These are phyloP conservation scores for Thera britannica DNA, from an alignment of 2,888 invertebrate genomes.

Conservation along the genomic window DNA sequence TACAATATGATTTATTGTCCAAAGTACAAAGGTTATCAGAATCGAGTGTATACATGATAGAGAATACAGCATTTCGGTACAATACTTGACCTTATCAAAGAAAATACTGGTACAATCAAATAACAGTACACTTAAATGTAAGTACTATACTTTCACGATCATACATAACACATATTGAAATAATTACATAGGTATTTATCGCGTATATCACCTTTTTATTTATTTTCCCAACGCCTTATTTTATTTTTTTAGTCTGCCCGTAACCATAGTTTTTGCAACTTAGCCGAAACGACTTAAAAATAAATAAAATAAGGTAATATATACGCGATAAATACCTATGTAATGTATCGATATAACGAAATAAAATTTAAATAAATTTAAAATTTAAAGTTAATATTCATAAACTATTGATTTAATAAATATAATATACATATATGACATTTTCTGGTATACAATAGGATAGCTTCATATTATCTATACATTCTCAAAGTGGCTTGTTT, in stretches of 20 bases:
- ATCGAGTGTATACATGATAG: constrained; percentile 31
- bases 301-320: too few species aligned
- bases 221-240: too few species aligned
- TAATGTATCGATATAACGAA: neutral
- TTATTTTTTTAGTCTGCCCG: too few species aligned
- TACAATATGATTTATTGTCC: constrained; percentile 51
- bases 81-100: constrained; percentile 6
- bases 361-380: neutral
- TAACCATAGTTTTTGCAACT: too few species aligned
- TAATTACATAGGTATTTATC: too few species aligned
- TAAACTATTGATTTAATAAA: too few species aligned
- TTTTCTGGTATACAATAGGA: neutral
- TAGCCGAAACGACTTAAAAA: too few species aligned
- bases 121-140: neutral
- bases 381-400: too few species aligned
- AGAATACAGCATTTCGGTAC: constrained; percentile 20
- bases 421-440: neutral
- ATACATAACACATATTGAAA: too few species aligned
- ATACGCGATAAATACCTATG: too few species aligned
- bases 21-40: constrained; percentile 46
- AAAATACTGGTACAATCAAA: constrained; percentile 3
- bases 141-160: too few species aligned
- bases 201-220: too few species aligned
- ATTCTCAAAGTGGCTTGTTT: neutral
- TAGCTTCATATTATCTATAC: neutral